phyloP scores from a whole-genome alignment of 2,888 invertebrate genomes.

The Scotopteryx bipunctaria region DNA sequence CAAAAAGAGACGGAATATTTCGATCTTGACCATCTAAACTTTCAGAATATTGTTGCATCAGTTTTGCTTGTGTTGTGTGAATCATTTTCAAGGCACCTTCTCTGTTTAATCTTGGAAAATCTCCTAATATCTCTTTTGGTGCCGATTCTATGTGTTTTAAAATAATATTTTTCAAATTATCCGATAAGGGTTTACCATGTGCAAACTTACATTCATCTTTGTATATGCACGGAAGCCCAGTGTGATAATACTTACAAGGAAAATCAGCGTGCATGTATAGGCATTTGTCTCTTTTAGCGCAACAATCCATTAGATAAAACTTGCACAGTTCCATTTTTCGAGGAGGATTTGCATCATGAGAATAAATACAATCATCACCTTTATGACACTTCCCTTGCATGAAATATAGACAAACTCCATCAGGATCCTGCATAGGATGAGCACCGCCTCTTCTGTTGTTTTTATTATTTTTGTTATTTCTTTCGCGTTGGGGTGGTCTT shows the following conservation, averaged over 20 bases:
- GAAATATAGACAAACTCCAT: slow-evolving; percentile 91
- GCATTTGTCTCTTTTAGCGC: slow-evolving; percentile 97
- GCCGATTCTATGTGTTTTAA: slow-evolving; percentile 93
- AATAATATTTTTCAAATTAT: slow-evolving; percentile 86
- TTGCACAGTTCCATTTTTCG: slow-evolving; percentile 97
- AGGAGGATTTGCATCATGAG: slow-evolving; percentile 91
- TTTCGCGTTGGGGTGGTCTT: slow-evolving; percentile 65
- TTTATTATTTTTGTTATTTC: slow-evolving; percentile 77
- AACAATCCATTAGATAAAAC: slow-evolving; percentile 97
- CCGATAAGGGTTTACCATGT: slow-evolving; percentile 93
- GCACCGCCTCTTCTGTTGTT: slow-evolving; percentile 81
- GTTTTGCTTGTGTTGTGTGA: slow-evolving; percentile 70
- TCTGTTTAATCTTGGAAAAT: slow-evolving; percentile 91
- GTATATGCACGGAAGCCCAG: slow-evolving; percentile 92
- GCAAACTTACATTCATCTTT: slow-evolving; percentile 97
- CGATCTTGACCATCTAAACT: slow-evolving; percentile 60
- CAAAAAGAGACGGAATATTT: slow-evolving; percentile 75
- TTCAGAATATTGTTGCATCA: slow-evolving; percentile 72
- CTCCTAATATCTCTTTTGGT: slow-evolving; percentile 95
- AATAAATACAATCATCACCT: slow-evolving; percentile 93
- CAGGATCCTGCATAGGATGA: slow-evolving; percentile 85
- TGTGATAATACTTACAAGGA: slow-evolving; percentile 98
- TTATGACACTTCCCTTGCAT: slow-evolving; percentile 95
- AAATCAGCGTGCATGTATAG: slow-evolving; percentile 98
- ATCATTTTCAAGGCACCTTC: slow-evolving; percentile 87